Percentiles rank a stretch among this genome's conserved stretches.
phyloP scores from a whole-genome alignment of 2,888 invertebrate species.

The Chromoteleia sp. region DNA sequence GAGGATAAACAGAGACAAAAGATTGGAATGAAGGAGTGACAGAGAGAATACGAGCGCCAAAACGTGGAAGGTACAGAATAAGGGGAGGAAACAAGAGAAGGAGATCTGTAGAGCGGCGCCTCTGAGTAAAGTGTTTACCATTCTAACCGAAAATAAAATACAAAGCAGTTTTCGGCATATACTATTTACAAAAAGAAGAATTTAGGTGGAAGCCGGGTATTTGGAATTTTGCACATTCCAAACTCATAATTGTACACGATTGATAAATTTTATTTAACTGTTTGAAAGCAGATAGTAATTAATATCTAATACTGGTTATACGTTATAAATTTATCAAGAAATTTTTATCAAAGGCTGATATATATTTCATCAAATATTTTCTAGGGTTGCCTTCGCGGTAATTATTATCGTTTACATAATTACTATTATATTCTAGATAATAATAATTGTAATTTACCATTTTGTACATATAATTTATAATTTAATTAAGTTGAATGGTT shows the following conservation, averaged over 20 bases:
- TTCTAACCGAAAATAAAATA: slow-evolving; percentile 82
- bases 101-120: slow-evolving; percentile 79
- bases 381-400: no score
- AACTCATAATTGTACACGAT: slow-evolving; percentile 48
- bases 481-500: no score
- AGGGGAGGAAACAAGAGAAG: slow-evolving; percentile 69
- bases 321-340: no score
- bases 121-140: slow-evolving; percentile 84
- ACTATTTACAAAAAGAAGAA: slow-evolving; percentile 80
- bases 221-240: slow-evolving; percentile 68
- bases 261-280: slow-evolving; percentile 11
- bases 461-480: no score
- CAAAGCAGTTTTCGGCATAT: slow-evolving; percentile 75
- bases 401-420: no score
- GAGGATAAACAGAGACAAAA: slow-evolving; percentile 41
- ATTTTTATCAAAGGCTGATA: no score
- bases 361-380: no score
- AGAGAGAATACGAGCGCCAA: slow-evolving; percentile 65
- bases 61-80: slow-evolving; percentile 69
- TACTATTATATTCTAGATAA: no score
- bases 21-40: slow-evolving; percentile 53
- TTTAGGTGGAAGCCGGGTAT: slow-evolving; percentile 38
- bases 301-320: no score
- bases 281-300: no score
- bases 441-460: no score